phyloP scores from a whole-genome alignment of 2,113 vertebrate genomes.

The Megaptera novaeangliae region DNA sequence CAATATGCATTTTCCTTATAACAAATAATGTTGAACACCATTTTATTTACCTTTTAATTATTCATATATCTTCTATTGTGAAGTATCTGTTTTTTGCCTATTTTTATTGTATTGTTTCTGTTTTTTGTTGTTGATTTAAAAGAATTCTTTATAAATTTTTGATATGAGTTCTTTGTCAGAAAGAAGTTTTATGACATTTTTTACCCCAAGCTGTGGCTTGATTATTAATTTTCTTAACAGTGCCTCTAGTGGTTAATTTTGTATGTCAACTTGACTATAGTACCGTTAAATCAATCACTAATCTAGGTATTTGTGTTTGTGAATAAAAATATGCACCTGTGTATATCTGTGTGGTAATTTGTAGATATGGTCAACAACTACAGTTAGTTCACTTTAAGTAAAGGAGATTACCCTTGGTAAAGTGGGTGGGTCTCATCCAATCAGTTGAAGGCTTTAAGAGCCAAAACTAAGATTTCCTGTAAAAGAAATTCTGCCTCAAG shows the following conservation, averaged over 20 bases:
- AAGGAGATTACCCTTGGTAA: neutral
- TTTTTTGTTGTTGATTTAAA: conserved; percentile 8
- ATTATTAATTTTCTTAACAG: neutral
- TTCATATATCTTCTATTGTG: neutral
- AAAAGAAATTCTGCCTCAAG: neutral
- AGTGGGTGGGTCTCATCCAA: neutral
- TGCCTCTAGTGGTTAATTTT: neutral
- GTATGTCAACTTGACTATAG: neutral
- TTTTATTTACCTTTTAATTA: neutral
- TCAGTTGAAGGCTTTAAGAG: neutral
- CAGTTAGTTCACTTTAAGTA: neutral
- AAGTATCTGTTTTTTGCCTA: neutral
- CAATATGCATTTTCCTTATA: neutral
- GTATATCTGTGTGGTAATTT: neutral
- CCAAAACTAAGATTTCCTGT: neutral
- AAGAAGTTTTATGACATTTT: neutral
- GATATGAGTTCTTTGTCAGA: neutral
- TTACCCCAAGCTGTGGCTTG: neutral
- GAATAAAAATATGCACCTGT: neutral
- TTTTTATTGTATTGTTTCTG: neutral
- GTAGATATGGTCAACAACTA: neutral
- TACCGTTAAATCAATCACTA: neutral
- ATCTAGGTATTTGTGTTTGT: neutral
- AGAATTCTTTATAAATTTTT: neutral
- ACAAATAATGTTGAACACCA: neutral